Base-by-base conservation (phyloP, 2,888 invertebrate genomes). In the Calliopum simillimum region DNA sequence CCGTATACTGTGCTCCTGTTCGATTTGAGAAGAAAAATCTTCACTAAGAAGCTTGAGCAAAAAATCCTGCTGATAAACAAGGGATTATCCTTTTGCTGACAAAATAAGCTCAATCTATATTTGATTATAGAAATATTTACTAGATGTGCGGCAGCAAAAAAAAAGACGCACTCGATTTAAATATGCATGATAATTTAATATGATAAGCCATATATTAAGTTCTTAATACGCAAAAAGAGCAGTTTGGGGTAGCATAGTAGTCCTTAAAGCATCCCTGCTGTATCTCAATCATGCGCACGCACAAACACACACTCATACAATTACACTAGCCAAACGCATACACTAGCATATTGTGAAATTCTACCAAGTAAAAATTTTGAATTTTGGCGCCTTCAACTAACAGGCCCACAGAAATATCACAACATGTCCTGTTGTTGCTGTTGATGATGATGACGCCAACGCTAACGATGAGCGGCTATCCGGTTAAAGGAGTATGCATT, bases 21-120 rank as follows among this genome's bases (percentile, higher is more conserved):
- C 79, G 79, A 81, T 81, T 81, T 82, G 82, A 82, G 82, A 83
- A 83, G 81, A 80, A 79, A 82, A 82, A 82, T 82, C 82, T 82
- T 81, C 81, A 79, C 80, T 77, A 65, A 72, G 67, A 25, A 64
- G 68, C 68, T 71, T 69, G 68, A 71, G 73, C 59, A 33, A 19
- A 47, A 49, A 59, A 67, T 51, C n/a, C 49, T 33, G 33, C 47
- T 49, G 58, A 21, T 49, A 67, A 59, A 59, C 58, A 58, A 44
- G 16, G 67, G 66, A 67, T 67, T 67, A 67, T 67, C 67, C 67
- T 56, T n/a, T n/a, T 67, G 67, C 47, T 41, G 44, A 21, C 44
- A 55, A n/a, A n/a, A 67, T 56, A n/a, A 23, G 56, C 46, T 66
- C 33, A 56, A 56, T 16, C 8, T 33, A 33, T 33, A 33, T 33